Conservation (phyloP, 2,797 vertebrate species). For the Pogoniulus pusillus region DNA sequence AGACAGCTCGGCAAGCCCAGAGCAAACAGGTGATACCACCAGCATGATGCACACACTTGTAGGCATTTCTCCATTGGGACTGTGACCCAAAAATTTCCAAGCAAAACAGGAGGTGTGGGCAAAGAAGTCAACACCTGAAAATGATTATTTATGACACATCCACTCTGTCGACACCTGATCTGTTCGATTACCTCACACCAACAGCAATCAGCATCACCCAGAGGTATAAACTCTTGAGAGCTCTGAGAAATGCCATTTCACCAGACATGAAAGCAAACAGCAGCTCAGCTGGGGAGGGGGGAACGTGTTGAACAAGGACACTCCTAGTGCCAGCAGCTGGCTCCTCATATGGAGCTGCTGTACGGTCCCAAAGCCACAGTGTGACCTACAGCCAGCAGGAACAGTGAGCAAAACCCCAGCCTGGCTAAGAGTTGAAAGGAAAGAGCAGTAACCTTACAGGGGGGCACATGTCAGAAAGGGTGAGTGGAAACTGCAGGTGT, state of each 20-base stretch:
- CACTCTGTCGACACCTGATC: not conserved
- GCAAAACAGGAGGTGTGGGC: not conserved
- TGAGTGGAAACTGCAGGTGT: not conserved
- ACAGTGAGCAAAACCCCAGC: not conserved
- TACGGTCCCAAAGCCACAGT: not conserved
- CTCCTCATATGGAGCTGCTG: not conserved
- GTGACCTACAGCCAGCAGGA: not conserved
- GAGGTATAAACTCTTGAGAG: not conserved
- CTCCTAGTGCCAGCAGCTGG: not conserved
- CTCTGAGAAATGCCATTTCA: not conserved
- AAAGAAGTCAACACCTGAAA: not conserved
- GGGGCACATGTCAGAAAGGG: not conserved
- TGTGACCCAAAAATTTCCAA: not conserved
- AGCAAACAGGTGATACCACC: constrained; percentile 1
- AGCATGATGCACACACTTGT: not conserved
- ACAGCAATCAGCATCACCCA: not conserved
- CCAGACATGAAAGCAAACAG: not conserved
- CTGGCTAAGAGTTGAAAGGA: not conserved
- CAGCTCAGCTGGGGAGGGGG: not conserved
- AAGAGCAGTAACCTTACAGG: not conserved
- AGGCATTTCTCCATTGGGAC: not conserved
- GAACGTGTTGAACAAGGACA: not conserved
- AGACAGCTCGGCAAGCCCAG: constrained; percentile 16
- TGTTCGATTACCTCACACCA: not conserved
- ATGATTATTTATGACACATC: not conserved